phyloP scores from a whole-genome alignment of 2,113 vertebrate species.

The Malurus elegans region DNA sequence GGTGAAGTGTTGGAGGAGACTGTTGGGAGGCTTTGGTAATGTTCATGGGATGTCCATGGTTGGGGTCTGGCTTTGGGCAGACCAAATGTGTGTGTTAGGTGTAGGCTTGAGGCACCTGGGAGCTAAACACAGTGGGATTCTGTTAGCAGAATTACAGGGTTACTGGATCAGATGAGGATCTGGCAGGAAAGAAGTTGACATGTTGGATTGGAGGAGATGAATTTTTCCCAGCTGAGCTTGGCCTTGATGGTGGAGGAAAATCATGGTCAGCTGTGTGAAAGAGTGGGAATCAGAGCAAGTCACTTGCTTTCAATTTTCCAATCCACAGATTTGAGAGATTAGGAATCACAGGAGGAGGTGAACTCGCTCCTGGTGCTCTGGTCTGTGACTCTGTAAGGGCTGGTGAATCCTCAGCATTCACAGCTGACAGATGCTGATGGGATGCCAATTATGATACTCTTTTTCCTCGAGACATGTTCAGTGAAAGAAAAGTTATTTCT shows the following conservation, averaged over 20 bases:
- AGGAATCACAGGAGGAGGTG: not conserved
- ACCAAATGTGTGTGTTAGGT: not conserved
- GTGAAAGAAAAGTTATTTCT: not conserved
- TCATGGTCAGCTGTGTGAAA: not conserved
- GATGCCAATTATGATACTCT: not conserved
- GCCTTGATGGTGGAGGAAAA: fast-evolving
- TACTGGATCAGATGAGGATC: not conserved
- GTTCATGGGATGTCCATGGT: not conserved
- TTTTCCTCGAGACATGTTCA: not conserved
- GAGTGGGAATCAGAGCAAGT: not conserved
- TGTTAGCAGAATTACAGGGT: not conserved
- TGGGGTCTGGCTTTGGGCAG: not conserved
- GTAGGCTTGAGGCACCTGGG: not conserved
- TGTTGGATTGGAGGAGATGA: not conserved
- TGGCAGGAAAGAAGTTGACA: not conserved
- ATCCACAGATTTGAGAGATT: not conserved
- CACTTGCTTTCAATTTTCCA: not conserved
- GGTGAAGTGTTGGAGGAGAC: not conserved
- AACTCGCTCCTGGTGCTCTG: not conserved
- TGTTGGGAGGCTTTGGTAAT: not conserved
- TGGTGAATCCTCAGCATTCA: not conserved
- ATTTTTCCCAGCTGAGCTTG: not conserved
- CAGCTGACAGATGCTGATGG: not conserved
- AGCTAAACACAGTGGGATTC: not conserved
- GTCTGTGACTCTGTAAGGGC: not conserved